Conservation (phyloP, 2,113 vertebrate species). For the Microcebus murinus region DNA sequence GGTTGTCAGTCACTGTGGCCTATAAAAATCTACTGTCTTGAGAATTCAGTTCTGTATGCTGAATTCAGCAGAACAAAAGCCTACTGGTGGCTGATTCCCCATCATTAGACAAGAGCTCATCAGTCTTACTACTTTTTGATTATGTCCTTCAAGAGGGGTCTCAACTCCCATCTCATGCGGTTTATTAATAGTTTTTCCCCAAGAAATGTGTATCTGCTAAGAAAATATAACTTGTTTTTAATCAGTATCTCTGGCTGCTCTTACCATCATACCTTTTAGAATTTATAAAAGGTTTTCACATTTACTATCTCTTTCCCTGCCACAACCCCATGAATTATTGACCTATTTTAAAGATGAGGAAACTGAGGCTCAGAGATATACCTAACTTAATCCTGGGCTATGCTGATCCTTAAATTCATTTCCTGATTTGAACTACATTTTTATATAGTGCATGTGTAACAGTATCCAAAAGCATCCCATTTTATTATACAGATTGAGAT, state of each 20-base stretch:
- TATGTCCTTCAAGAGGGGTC: not conserved
- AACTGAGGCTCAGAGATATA: not conserved
- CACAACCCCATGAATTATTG: not conserved
- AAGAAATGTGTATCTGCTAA: not conserved
- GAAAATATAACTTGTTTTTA: slow-evolving; percentile 23
- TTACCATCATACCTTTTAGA: not conserved
- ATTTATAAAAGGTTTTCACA: slow-evolving; percentile 38
- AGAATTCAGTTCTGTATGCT: not conserved
- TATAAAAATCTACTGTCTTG: not conserved
- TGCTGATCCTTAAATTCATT: slow-evolving; percentile 22
- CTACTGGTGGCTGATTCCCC: not conserved
- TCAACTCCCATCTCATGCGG: not conserved
- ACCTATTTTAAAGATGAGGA: slow-evolving; percentile 31
- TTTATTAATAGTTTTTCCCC: not conserved
- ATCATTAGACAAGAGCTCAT: not conserved
- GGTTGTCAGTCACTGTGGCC: not conserved
- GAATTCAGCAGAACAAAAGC: slow-evolving; percentile 2
- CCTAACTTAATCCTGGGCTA: not conserved
- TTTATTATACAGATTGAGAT: not conserved
- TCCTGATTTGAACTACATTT: not conserved
- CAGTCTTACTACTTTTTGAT: not conserved
- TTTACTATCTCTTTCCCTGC: not conserved
- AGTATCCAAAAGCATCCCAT: not conserved
- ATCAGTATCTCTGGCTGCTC: not conserved
- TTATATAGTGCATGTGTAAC: not conserved